Base-by-base conservation (phyloP, 2,113 vertebrate species). In the Sinocyclocheilus anophthalmus region DNA sequence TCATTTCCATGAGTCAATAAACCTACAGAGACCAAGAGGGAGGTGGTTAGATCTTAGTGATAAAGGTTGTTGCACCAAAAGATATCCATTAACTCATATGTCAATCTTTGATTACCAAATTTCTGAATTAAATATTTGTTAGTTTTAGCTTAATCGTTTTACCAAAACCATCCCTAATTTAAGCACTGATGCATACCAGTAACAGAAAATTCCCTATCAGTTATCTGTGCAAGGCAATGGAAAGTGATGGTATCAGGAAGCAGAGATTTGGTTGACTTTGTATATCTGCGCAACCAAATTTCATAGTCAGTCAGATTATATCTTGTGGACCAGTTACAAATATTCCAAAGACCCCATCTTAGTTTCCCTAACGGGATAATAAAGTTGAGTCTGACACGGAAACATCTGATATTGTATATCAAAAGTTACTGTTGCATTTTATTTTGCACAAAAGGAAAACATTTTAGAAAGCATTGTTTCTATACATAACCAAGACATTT, bases 21-120 rank as follows among this genome's bases (percentile, higher is more conserved):
- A 85, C 87, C 89, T 90, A 86, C 72, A 76, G 59, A 79, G 12
- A 85, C 8, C 77, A 85, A 76, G 13, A 67, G 20, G 22, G 69
- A 24, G 70, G 5, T 0, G 26, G 70, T 81, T 76, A 78, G 55
- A 50, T 67, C 14, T 81, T 26, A 26, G n/a, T 16, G 45, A 83
- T 83, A 83, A 83, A 69, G 20, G 5, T 30, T 53, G 26, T 24
- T 45, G 42, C 9, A 26, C 4, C 1, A 83, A 70, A 33, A 14
- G 0, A 50, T 14, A 45, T 67, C 14, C 8, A 33, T 33, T 57
- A 37, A 30, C 65, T 50, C 18, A 45, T 26, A 0, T 8, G 33
- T 65, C 59, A 48, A 48, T 14, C 37, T 81, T 26, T 65, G 26
- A 63, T 65, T 48, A n/a, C 1, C 20, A 50, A 8, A 70, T 82